These are phyloP conservation scores for Agrochola lychnidis DNA, from an alignment of 2,888 invertebrate genomes.

Conservation along the genomic window DNA sequence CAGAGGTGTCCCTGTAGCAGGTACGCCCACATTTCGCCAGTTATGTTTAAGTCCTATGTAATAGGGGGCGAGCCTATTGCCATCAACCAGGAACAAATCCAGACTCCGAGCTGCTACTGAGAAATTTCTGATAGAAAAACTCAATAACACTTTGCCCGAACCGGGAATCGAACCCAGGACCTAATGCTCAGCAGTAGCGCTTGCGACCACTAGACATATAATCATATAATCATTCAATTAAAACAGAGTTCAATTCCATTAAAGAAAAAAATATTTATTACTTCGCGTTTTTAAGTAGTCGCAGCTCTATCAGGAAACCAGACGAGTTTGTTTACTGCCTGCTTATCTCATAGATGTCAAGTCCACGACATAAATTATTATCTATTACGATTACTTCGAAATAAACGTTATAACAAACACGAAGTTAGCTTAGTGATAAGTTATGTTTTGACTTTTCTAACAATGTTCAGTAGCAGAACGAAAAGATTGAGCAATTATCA, in stretches of 20 bases:
- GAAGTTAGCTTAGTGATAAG: conserved; percentile 17
- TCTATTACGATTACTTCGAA: conserved; percentile 36
- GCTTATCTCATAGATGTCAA: conserved; percentile 57
- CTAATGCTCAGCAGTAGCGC: too few species aligned
- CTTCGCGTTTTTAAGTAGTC: conserved; percentile 26
- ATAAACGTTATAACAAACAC: conserved; percentile 15
- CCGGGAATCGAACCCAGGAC: too few species aligned
- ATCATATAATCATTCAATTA: not conserved
- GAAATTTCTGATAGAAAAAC: too few species aligned
- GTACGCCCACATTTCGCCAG: too few species aligned
- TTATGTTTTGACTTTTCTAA: conserved; percentile 14
- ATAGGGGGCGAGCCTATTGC: too few species aligned
- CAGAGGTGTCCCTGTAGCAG: too few species aligned
- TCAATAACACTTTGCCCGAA: too few species aligned
- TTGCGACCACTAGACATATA: too few species aligned
- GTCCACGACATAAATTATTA: conserved; percentile 48
- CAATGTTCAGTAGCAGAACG: not conserved
- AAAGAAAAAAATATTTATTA: conserved; percentile 9
- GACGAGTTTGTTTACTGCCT: conserved; percentile 30
- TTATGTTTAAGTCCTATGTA: too few species aligned
- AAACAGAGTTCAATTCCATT: not conserved
- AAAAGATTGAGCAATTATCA: not conserved
- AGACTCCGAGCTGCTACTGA: too few species aligned
- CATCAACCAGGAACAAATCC: too few species aligned
- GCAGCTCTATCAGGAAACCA: conserved; percentile 45